These are phyloP conservation scores for Mycetomoellerius zeteki DNA, from an alignment of 1,140 invertebrate genomes.

Conservation along the genomic window DNA sequence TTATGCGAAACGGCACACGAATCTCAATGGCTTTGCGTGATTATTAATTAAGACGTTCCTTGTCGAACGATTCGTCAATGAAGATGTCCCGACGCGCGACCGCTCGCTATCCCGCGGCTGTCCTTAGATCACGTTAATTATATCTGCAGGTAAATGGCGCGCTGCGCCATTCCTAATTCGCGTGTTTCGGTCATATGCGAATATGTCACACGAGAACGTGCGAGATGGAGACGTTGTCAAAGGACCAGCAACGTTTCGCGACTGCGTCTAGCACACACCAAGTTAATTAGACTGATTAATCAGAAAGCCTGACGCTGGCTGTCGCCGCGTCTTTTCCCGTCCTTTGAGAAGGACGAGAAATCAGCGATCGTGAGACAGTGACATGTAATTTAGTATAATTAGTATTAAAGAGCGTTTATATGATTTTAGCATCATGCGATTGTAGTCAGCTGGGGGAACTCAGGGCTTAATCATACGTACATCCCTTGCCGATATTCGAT, in stretches of 20 bases:
- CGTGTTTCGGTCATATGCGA: conserved; percentile 20
- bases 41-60: conserved; percentile 75
- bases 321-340: neutral
- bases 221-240: conserved; percentile 15
- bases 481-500: neutral
- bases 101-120: conserved; percentile 4
- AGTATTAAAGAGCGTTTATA: conserved; percentile 52
- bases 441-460: neutral
- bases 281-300: conserved; percentile 60
- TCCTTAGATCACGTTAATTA: conserved; percentile 66
- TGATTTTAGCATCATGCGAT: neutral
- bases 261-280: neutral
- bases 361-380: conserved; percentile 5
- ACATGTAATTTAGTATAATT: conserved; percentile 34
- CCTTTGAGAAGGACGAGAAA: conserved; percentile 12
- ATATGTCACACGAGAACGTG: neutral
- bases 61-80: conserved; percentile 60
- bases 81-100: conserved; percentile 46
- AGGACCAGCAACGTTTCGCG: neutral
- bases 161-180: conserved; percentile 43
- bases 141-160: conserved; percentile 61
- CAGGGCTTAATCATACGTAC: neutral
- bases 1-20: conserved; percentile 75
- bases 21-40: conserved; percentile 75
- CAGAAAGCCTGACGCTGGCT: conserved; percentile 7